Base-by-base conservation (phyloP, 2,113 vertebrate genomes). In the Muscicapa adusta region DNA sequence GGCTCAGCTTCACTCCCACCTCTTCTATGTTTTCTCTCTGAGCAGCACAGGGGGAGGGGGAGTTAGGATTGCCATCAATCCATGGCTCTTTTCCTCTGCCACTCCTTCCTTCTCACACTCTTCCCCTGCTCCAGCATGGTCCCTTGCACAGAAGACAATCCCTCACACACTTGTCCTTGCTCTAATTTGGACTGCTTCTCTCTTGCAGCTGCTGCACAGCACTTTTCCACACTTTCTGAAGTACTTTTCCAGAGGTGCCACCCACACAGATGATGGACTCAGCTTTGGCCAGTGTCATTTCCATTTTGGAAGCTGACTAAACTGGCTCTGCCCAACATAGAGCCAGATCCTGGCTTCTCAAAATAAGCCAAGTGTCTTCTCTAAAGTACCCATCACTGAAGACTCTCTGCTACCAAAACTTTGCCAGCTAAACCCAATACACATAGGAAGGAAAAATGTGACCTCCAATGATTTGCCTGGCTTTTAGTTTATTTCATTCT, bases 261-360 rank as follows among this genome's bases (percentile, higher is more conserved):
- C 38, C 5, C 62, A n/a, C 0, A 6, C 9, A 0, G 0, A 17
- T 28, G 19, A 43, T 38, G 9, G 19, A n/a, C 40, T 63, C 18
- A 18, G 13, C 2, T 88, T 67, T 43, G 38, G 38, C 7, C 26
- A 29, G 43, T 15, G 18, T 26, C 0, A 61, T 26, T 73, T 86
- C n/a, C 18, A 26, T 43, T 79, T 79, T 58, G 62, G 10, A 72
- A 72, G 9, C 6, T 43, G 19, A 14, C 10, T 75, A 53, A 79
- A 53, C 31, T 48, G 28, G 5, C 18, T 83, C 19, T 86, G 18
- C 12, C 34, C 43, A 77, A 36, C 18, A 42, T 2, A 5, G 33
- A 14, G 12, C 6, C 12, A 36, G 50, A 26, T 60, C 9, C 14
- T 42, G 17, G 18, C 12, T 76, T 71, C 42, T 68, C 7, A 50